Evolutionary conservation across 2,113 vertebrate species (phyloP), one percentile per base, ranked within the genome.

Genomic region (Leptosomus discolor): DNA sequence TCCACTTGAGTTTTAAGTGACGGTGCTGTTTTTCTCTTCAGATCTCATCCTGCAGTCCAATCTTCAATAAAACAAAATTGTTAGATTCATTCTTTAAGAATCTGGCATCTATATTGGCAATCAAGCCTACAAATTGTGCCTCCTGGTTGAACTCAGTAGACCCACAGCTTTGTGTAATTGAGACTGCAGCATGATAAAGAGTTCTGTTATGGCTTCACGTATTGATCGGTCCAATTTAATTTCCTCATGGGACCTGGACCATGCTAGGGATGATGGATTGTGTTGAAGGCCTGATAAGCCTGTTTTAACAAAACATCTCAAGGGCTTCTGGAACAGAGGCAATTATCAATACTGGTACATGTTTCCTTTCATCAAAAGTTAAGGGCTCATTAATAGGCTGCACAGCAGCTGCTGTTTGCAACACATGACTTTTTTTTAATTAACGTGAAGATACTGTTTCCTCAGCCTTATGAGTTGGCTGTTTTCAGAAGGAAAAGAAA

Each of bases 191-290:
- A 56, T 51, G 77, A 85, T 79, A 78, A 80, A 63, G 83, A 74
- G 58, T 64, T 80, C 37, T 78, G 24, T 82, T 95, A 39, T 19
- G 36, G 58, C 75, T 92, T 94, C 84, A 85, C 51, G 8, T 78
- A 88, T 92, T 78, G 82, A 92, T 95, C 68, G 51, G 37, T 85
- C 79, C 51, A 48, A 58, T 78, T 97, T 92, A 92, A 95, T 93
- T 69, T 92, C 74, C 86, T 93, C 77, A 13, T 73, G 95, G 83
- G 67, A 85, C 27, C 32, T 68, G 65, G 65, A 58, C 24, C 24
- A 50, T 1, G 0, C 71, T 90, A 24, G 53, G 71, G 78, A 57
- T 92, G 75, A 86, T 61, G 67, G 71, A 89, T 90, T 93, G 85
- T 69, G 53, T 32, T 78, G 77, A 94, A 85, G 69, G 80, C 50